Evolutionary conservation across 2,888 invertebrate species (phyloP), one percentile per base, ranked within the genome.

Genomic region (Caenorhabditis uteleia): DNA sequence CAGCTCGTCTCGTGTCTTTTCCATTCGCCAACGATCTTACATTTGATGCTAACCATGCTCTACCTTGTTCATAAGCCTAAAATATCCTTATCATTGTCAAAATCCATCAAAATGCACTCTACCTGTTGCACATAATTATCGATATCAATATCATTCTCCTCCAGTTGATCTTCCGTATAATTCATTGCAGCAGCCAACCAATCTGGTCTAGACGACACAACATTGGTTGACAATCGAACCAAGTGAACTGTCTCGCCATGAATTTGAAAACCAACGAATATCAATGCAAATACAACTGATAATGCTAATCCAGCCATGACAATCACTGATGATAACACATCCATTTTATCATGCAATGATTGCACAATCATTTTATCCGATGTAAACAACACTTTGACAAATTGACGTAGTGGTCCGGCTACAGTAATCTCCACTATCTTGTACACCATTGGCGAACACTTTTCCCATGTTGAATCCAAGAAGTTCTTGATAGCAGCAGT

Each of bases 51-150:
- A 83, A 54, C 82, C 81, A 83, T 2, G 66, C 62, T 18, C 83
- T 51, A 10, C 78, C 79, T 50, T 82, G 79, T 40, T 79, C 74
- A 50, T 81, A 83, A 3, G 77, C 81, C 74, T 78, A 43, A 33
- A 59, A 51, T 23, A 26, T 48, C 14, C 38, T 20, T 39, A 6
- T 34, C 21, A n/a, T 18, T 21, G 7, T 1, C 12, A 16, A 43
- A 12, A 29, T 46, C 8, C 7, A 38, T 38, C 18, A 8, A 12
- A 38, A 26, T 2, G 3, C 8, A 8, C 18, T 23, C n/a, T 33
- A 75, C 79, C 62, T 82, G 74, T 33, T 83, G 79, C 7, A 83
- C 73, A 62, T 83, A 82, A 21, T 75, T 65, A 53, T 83, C 82
- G 31, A 81, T 72, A 44, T 74, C 71, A 36, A 79, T 74, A 43